Evolutionary conservation across 2,797 vertebrate species (phyloP), one percentile per base, ranked within the genome.

Genomic region (Arrhamphus sclerolepis): DNA sequence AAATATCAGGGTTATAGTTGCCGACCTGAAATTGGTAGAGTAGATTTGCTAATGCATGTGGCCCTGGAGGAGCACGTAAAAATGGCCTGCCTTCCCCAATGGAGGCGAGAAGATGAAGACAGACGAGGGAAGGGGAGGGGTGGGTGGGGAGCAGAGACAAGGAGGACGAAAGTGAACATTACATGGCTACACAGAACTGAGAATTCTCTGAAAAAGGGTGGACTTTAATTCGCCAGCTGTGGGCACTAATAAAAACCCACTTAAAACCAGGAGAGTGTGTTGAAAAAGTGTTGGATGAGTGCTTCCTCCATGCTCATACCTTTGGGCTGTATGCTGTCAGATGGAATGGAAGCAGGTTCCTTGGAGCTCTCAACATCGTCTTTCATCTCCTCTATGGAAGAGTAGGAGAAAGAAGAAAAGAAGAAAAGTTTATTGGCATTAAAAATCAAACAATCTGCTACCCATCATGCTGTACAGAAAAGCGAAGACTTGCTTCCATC

Each of bases 301-400:
- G 31, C 61, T 54, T 70, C 54, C 50, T 55, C 26, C 13, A 4
- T 5, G 40, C 46, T 46, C 80, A 88, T 89, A 93, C 93, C 93
- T 92, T 94, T 92, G 89, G 92, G 89, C 85, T 89, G 89, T 87
- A 66, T 83, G 85, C 80, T 91, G 87, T 86, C 89, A 68, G 87
- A 66, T 80, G 70, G 75, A 88, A 70, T 77, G 58, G 80, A 82
- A 81, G 84, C 79, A 48, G 82, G 58, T 76, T 87, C 87, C 62
- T 85, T 71, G 20, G 72, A 83, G 75, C 66, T 81, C 86, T 86
- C 66, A 19, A 74, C 84, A 60, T 72, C 77, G 81, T 79, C 76
- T 73, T 88, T 87, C 63, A 62, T 75, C 57, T 89, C 90, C 59
- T 75, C 91, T 91, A 56, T 29, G 78, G 18, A 59, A 70, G 64